Conservation (phyloP, 1,140 invertebrate genomes). For the Listronotus bonariensis region DNA sequence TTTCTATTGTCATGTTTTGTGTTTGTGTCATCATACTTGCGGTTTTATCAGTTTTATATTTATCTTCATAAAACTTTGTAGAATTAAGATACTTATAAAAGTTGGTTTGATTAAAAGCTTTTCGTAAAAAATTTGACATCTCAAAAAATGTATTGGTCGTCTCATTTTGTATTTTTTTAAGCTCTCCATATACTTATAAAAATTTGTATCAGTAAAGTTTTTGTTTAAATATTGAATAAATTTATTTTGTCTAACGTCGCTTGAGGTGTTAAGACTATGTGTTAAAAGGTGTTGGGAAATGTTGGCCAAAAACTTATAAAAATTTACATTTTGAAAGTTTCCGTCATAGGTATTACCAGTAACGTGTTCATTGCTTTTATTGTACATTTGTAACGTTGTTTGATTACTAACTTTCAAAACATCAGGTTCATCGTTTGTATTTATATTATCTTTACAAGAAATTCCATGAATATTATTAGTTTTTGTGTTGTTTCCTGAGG, state of each 20-base stretch:
- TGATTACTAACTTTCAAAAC: neutral
- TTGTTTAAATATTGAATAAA: constrained; percentile 3
- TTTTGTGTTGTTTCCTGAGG: neutral
- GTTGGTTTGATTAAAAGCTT: too few species aligned
- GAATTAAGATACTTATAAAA: too few species aligned
- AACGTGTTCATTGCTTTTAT: neutral
- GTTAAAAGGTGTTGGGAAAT: neutral
- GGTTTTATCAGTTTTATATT: too few species aligned
- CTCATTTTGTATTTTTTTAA: neutral
- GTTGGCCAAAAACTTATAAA: neutral
- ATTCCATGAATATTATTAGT: constrained; percentile 1
- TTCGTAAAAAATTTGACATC: too few species aligned
- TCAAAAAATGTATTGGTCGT: too few species aligned
- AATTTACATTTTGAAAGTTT: neutral
- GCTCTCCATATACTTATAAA: constrained; percentile 1
- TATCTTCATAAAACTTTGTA: too few species aligned
- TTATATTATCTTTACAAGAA: constrained; percentile 1
- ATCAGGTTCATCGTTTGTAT: constrained; percentile 5
- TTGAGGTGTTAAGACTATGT: neutral
- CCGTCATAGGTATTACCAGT: too few species aligned
- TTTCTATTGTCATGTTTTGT: too few species aligned
- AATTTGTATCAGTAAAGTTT: neutral
- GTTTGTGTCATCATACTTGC: too few species aligned
- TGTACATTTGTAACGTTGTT: neutral
- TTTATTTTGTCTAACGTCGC: neutral